phyloP scores from a whole-genome alignment of 2,888 invertebrate species.

The Dicyrtomina minuta region DNA sequence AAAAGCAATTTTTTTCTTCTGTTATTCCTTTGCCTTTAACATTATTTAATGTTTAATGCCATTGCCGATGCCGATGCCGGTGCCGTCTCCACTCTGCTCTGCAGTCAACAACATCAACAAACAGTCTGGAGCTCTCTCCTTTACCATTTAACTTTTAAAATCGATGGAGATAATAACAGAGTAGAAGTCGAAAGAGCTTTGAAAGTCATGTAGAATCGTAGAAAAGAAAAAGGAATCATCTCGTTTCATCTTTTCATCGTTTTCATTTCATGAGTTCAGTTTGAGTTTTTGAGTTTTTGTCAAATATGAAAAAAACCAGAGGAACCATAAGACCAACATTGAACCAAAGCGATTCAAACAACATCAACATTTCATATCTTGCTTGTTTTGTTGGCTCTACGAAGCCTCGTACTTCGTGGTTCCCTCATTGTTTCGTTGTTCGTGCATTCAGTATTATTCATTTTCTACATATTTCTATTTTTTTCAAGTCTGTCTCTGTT shows the following conservation, averaged over 20 bases:
- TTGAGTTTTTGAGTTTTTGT: conserved; percentile 11
- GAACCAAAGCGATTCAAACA: too few relatives aligned
- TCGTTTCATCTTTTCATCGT: background rate
- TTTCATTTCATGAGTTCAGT: background rate
- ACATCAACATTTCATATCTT: too few relatives aligned
- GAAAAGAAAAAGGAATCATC: background rate
- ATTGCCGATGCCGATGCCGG: too few relatives aligned
- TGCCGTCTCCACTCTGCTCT: too few relatives aligned
- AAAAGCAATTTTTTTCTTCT: conserved; percentile 1
- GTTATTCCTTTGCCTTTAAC: background rate
- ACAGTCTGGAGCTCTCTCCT: background rate
- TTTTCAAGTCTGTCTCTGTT: too few relatives aligned
- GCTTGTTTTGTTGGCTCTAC: too few relatives aligned
- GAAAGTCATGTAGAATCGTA: background rate
- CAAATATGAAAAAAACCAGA: conserved; percentile 10
- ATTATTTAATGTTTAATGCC: too few relatives aligned
- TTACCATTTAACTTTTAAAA: conserved; percentile 19
- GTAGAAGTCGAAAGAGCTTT: conserved; percentile 4
- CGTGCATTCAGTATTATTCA: background rate
- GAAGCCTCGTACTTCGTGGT: too few relatives aligned
- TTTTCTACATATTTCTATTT: background rate
- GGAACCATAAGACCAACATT: background rate
- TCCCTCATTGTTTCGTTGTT: too few relatives aligned
- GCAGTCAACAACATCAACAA: background rate
- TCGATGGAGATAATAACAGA: conserved; percentile 22